Evolutionary conservation across 2,888 invertebrate genomes (phyloP).

Genomic region (Calameuta pallipes): DNA sequence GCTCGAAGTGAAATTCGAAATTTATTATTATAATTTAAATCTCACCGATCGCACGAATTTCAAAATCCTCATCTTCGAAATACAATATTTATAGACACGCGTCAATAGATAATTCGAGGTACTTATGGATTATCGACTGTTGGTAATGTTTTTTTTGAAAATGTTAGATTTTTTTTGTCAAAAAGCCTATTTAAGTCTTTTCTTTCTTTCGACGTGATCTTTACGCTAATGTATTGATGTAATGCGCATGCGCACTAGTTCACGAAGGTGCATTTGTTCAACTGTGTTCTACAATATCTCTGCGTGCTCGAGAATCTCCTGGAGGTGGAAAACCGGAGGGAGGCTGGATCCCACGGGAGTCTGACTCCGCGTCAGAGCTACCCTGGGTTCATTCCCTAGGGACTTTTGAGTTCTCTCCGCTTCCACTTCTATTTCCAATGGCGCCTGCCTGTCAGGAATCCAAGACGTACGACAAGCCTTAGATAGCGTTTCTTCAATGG

Average conservation of each 20-base stretch:
- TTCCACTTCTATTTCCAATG: conserved; percentile 34
- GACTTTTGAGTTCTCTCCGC: conserved; percentile 42
- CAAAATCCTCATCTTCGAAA: too few relatives aligned
- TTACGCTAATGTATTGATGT: background rate
- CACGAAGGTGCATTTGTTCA: background rate
- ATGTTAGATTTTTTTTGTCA: background rate
- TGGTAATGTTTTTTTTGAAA: background rate
- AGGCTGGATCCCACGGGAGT: conserved; percentile 54
- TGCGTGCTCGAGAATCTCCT: conserved; percentile 41
- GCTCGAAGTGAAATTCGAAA: background rate
- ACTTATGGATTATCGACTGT: background rate
- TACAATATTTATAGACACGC: too few relatives aligned
- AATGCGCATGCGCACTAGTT: background rate
- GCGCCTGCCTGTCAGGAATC: conserved; percentile 46
- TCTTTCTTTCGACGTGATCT: background rate
- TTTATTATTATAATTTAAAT: background rate
- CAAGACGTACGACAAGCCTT: conserved; percentile 52
- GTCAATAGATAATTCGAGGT: too few relatives aligned
- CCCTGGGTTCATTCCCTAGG: conserved; percentile 52
- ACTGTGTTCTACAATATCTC: conserved; percentile 39
- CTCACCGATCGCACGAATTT: background rate
- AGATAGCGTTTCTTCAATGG: conserved; percentile 38
- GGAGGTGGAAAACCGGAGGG: conserved; percentile 32
- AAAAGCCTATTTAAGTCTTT: background rate
- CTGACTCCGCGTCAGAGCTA: conserved; percentile 60